These are phyloP conservation scores for Celastrina argiolus DNA, from an alignment of 2,888 invertebrate genomes.

Conservation along the genomic window DNA sequence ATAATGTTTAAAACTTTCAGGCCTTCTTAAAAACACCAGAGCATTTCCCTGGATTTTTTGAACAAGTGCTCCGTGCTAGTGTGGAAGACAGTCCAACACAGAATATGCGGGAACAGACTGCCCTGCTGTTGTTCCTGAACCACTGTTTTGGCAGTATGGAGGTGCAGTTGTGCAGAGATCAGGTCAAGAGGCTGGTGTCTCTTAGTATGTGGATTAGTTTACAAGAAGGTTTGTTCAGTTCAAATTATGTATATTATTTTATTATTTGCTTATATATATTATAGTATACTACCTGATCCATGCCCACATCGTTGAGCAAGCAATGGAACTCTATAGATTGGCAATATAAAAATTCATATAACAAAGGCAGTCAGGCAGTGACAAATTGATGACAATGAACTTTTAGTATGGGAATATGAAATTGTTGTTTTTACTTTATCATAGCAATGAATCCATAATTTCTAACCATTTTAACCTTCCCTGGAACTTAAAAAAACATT, in stretches of 20 bases:
- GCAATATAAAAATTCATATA: too few species aligned
- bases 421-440: too few species aligned
- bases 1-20: slow-evolving; percentile 51
- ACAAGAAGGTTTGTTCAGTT: slow-evolving; percentile 80
- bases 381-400: too few species aligned
- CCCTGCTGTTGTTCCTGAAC: slow-evolving; percentile 93
- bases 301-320: too few species aligned
- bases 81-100: slow-evolving; percentile 75
- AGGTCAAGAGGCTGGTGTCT: slow-evolving; percentile 93
- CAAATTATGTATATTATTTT: background rate
- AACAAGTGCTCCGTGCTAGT: slow-evolving; percentile 86
- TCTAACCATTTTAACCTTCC: too few species aligned
- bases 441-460: too few species aligned
- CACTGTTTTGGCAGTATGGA: slow-evolving; percentile 99
- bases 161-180: slow-evolving; percentile 93
- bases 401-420: too few species aligned
- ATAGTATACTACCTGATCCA: too few species aligned
- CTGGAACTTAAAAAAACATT: too few species aligned
- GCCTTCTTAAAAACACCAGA: slow-evolving; percentile 87
- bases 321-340: too few species aligned
- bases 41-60: slow-evolving; percentile 89
- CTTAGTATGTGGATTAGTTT: slow-evolving; percentile 95
- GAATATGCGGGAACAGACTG: slow-evolving; percentile 87
- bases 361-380: too few species aligned
- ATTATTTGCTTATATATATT: too few species aligned